Conservation (phyloP, 2,888 invertebrate species). For the Lepas anatifera region DNA sequence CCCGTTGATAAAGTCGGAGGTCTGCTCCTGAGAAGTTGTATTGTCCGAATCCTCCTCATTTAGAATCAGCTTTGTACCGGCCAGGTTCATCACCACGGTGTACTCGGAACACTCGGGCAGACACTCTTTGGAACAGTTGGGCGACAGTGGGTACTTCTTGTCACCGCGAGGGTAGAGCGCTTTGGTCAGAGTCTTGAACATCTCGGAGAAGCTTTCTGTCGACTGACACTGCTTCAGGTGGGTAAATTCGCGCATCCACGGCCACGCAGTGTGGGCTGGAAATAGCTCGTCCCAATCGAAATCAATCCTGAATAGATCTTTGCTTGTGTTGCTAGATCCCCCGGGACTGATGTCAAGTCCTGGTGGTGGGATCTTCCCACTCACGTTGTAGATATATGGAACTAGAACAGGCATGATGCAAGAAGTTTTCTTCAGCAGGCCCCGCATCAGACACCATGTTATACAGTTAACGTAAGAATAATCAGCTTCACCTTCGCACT, state of each 20-base stretch:
- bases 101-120: neutral
- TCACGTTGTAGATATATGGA: neutral
- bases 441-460: neutral
- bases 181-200: neutral
- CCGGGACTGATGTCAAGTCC: neutral
- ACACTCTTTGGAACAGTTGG: neutral
- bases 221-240: neutral
- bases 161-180: neutral
- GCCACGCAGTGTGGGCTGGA: neutral
- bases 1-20: neutral
- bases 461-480: neutral
- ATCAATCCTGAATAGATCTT: too few relatives aligned
- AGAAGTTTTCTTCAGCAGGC: neutral
- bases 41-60: neutral
- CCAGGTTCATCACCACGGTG: neutral
- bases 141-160: neutral
- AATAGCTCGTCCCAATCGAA: neutral
- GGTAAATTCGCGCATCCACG: neutral
- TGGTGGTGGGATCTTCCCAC: neutral
- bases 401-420: neutral
- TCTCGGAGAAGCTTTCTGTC: neutral
- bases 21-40: too few relatives aligned
- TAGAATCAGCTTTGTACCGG: neutral
- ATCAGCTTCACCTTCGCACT: neutral
- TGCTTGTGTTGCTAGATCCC: too few relatives aligned